These are phyloP conservation scores for Amaurobius ferox DNA, from an alignment of 2,888 invertebrate species.

Conservation along the genomic window DNA sequence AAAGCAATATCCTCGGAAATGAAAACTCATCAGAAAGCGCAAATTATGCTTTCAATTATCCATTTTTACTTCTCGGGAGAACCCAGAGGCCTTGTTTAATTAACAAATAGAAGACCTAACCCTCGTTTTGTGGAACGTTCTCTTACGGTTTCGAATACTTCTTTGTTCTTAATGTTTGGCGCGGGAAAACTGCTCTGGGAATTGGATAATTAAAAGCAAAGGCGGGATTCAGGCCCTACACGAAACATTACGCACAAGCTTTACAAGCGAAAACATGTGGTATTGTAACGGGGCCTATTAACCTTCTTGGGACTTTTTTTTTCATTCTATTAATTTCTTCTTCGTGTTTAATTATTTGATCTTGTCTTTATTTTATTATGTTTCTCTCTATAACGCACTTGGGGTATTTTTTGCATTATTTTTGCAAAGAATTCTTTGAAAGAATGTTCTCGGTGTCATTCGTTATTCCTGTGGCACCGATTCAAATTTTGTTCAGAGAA, in stretches of 20 bases:
- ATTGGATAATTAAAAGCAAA: slow-evolving; percentile 70
- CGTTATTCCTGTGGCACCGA: background rate
- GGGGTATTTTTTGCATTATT: background rate
- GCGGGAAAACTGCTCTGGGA: slow-evolving; percentile 62
- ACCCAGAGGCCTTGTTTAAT: slow-evolving; percentile 65
- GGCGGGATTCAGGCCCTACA: slow-evolving; percentile 49
- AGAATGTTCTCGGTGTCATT: background rate
- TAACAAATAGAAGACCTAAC: slow-evolving; percentile 62
- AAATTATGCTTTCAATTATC: slow-evolving; percentile 72
- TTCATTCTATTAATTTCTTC: slow-evolving; percentile 55
- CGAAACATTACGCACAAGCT: slow-evolving; percentile 66
- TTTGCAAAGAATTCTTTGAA: background rate
- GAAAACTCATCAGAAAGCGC: slow-evolving; percentile 71
- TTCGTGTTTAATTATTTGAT: slow-evolving; percentile 31
- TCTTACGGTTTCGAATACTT: slow-evolving; percentile 59
- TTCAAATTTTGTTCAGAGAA: slow-evolving; percentile 4
- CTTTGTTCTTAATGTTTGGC: slow-evolving; percentile 70
- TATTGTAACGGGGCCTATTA: slow-evolving; percentile 48
- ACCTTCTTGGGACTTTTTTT: slow-evolving; percentile 32
- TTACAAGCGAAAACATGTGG: slow-evolving; percentile 63
- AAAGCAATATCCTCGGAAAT: slow-evolving; percentile 67
- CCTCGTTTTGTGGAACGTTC: slow-evolving; percentile 62
- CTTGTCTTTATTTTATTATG: slow-evolving; percentile 26
- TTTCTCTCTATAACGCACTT: background rate
- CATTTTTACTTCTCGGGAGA: slow-evolving; percentile 63